Percentiles rank a stretch among this genome's conserved stretches.
These are phyloP conservation scores for Halichoeres trimaculatus DNA, from an alignment of 2,113 vertebrate species.

Conservation along the genomic window DNA sequence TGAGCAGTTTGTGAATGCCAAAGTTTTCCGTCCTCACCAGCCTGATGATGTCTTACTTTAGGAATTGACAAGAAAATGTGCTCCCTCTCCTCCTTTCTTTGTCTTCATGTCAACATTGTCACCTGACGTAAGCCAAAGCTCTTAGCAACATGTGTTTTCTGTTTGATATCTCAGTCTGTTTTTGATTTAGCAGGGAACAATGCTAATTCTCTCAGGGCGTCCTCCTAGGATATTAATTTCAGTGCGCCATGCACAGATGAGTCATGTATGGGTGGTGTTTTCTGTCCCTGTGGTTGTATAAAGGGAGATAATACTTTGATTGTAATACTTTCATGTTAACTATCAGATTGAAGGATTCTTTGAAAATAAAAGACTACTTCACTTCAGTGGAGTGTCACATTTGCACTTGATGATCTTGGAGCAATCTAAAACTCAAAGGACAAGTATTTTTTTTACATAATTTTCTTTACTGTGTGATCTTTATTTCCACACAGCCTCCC, in stretches of 20 bases:
- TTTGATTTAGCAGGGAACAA: slow-evolving; percentile 54
- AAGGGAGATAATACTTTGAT: slow-evolving; percentile 33
- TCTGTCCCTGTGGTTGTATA: slow-evolving; percentile 3
- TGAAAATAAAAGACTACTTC: neutral
- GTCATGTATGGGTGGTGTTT: slow-evolving; percentile 49
- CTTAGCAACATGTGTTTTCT: slow-evolving; percentile 55
- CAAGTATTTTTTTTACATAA: neutral
- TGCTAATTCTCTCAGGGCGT: slow-evolving; percentile 37
- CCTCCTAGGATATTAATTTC: slow-evolving; percentile 53
- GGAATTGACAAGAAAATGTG: neutral
- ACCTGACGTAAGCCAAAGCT: slow-evolving; percentile 3
- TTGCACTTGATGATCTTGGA: neutral
- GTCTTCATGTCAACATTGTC: neutral
- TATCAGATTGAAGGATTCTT: slow-evolving; percentile 32
- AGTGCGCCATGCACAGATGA: slow-evolving; percentile 50
- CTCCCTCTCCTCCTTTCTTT: neutral
- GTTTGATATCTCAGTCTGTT: slow-evolving; percentile 48
- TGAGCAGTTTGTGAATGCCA: slow-evolving; percentile 43
- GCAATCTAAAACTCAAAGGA: slow-evolving; percentile 4
- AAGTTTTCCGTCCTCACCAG: slow-evolving; percentile 23
- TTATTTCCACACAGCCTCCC: slow-evolving; percentile 34
- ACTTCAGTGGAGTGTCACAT: neutral
- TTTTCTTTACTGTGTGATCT: slow-evolving; percentile 17
- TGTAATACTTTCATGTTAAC: slow-evolving; percentile 45
- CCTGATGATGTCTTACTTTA: slow-evolving; percentile 20